These are phyloP conservation scores for Charadrius vociferus DNA, from an alignment of 2,113 vertebrate species.

Conservation along the genomic window DNA sequence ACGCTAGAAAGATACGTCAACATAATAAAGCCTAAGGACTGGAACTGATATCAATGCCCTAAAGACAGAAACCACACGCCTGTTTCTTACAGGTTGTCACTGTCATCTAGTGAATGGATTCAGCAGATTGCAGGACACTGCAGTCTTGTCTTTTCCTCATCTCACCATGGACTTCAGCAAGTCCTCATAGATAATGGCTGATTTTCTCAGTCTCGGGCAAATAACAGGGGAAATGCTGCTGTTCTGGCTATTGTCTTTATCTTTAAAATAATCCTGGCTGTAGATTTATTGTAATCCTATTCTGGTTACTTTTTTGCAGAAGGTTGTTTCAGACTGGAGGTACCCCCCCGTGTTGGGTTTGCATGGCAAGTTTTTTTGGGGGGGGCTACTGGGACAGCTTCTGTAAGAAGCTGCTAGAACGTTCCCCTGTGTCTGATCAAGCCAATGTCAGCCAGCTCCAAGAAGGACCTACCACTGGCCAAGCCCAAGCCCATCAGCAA, in stretches of 20 bases:
- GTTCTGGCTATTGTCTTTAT: not conserved
- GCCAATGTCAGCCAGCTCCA: no score
- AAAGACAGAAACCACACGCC: not conserved
- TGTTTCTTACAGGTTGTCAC: not conserved
- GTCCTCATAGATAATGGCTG: not conserved
- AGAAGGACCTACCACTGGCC: no score
- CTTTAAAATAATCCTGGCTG: not conserved
- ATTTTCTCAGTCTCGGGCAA: not conserved
- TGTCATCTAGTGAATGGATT: not conserved
- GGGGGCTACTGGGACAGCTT: no score
- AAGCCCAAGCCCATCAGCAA: no score
- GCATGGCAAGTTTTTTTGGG: no score
- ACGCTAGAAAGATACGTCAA: rapidly evolving
- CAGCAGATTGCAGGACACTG: not conserved
- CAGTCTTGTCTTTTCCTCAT: not conserved
- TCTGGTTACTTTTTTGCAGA: not conserved
- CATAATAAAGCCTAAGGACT: not conserved
- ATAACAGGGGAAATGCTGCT: not conserved
- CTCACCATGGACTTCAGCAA: not conserved
- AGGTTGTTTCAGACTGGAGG: not conserved
- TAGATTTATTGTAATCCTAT: no score
- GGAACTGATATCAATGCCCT: not conserved
- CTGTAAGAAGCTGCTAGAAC: no score
- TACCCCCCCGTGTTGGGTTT: not conserved
- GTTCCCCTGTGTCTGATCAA: no score